phyloP scores from a whole-genome alignment of 2,888 invertebrate genomes.

The Gonocerus acuteangulatus region DNA sequence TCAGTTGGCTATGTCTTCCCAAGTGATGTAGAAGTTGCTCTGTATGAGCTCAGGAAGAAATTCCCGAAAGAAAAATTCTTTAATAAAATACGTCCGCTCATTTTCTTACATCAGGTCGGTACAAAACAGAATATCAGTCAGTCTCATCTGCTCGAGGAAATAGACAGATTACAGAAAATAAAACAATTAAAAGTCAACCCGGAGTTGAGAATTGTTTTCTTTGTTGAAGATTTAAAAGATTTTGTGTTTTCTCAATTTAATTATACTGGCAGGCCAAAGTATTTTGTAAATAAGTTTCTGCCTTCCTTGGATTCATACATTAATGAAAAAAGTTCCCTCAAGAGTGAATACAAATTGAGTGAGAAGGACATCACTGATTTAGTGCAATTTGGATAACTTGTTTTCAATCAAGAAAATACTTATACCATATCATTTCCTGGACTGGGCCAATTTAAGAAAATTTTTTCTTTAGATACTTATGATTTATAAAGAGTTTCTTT shows the following conservation, averaged over 20 bases:
- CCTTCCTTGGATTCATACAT: background rate
- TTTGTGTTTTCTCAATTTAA: background rate
- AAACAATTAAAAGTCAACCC: background rate
- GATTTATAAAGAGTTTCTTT: too few relatives aligned
- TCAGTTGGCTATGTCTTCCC: background rate
- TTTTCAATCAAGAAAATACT: too few relatives aligned
- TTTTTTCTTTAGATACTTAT: too few relatives aligned
- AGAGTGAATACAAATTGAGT: background rate
- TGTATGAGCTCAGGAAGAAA: background rate
- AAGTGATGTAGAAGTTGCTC: background rate
- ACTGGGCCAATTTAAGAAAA: too few relatives aligned
- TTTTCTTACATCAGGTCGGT: background rate
- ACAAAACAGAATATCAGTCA: background rate
- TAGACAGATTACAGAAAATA: background rate
- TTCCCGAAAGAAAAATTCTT: background rate
- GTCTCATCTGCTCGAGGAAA: background rate
- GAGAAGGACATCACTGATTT: background rate
- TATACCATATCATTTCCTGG: too few relatives aligned
- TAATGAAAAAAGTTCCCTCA: background rate
- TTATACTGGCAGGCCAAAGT: background rate
- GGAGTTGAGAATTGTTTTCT: background rate
- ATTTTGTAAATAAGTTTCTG: background rate
- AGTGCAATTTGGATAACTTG: too few relatives aligned
- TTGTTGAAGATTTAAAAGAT: background rate
- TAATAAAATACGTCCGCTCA: background rate